Conservation (phyloP, 2,113 vertebrate genomes). For the Athene cunicularia region DNA sequence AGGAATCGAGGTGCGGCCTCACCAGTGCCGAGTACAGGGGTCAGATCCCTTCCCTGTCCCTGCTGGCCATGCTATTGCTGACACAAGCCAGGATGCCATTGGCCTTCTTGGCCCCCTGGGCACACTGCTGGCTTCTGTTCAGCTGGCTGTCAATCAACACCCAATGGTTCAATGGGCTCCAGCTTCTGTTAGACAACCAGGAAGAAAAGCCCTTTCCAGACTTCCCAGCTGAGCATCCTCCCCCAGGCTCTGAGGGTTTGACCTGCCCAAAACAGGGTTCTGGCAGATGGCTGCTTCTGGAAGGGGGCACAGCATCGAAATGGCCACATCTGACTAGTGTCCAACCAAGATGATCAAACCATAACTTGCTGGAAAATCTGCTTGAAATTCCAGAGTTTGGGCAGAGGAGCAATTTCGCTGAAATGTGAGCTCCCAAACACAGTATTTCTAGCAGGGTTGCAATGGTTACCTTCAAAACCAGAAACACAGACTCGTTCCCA, state of each 20-base stretch:
- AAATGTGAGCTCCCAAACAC: not conserved
- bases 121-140: too few species aligned
- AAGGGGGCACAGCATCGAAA: not conserved
- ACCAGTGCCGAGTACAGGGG: too few species aligned
- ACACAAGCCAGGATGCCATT: too few species aligned
- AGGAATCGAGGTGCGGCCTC: too few species aligned
- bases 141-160: too few species aligned
- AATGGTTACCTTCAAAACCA: not conserved
- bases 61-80: too few species aligned
- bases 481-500: not conserved
- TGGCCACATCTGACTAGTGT: not conserved
- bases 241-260: rapidly evolving
- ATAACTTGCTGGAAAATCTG: not conserved
- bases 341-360: not conserved
- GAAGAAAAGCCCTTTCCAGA: not conserved
- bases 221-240: not conserved
- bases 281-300: not conserved
- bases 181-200: not conserved
- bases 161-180: not conserved
- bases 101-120: too few species aligned
- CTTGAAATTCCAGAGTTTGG: not conserved
- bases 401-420: not conserved
- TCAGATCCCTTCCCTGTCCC: too few species aligned
- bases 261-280: not conserved
- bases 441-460: not conserved